A percentile compares a stretch with the other conserved stretches of the same genome.
These are phyloP conservation scores for Sebastes matsubarae DNA, from an alignment of 2,797 vertebrate genomes.

Conservation along the genomic window DNA sequence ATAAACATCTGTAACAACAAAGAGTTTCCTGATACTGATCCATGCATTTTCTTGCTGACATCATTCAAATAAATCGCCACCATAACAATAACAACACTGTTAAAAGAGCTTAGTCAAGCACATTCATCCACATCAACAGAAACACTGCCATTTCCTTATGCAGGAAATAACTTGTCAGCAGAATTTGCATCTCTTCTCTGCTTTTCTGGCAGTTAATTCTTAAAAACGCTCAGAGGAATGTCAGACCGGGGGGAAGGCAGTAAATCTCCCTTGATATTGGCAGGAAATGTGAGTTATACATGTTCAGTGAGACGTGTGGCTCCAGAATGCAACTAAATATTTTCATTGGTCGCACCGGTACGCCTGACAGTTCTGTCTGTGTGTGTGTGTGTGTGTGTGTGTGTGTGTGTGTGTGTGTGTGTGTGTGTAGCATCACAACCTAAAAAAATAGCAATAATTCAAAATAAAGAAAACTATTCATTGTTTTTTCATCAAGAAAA, in stretches of 20 bases:
- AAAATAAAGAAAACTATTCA: neutral
- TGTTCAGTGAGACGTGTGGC: neutral
- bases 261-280: slow-evolving; percentile 26
- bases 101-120: slow-evolving; percentile 41
- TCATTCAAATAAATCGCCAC: slow-evolving; percentile 24
- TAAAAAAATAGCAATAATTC: neutral
- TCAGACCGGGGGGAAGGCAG: neutral
- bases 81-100: slow-evolving; percentile 33
- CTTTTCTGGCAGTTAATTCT: slow-evolving; percentile 28
- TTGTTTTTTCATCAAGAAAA: neutral
- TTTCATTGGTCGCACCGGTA: neutral
- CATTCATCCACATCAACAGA: slow-evolving; percentile 41
- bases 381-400: neutral
- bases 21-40: neutral
- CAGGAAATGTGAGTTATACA: slow-evolving; percentile 7
- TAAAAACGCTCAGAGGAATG: slow-evolving; percentile 22
- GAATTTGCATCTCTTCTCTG: slow-evolving; percentile 20
- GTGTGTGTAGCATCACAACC: neutral
- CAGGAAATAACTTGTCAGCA: slow-evolving; percentile 47
- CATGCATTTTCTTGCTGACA: slow-evolving; percentile 14
- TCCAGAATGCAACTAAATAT: neutral
- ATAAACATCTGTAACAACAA: slow-evolving; percentile 13
- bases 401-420: neutral
- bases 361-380: neutral
- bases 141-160: slow-evolving; percentile 42